A percentile compares a stretch with the other conserved stretches of the same genome.
phyloP scores from a whole-genome alignment of 1,140 invertebrate species.

The Sitobion miscanthi region DNA sequence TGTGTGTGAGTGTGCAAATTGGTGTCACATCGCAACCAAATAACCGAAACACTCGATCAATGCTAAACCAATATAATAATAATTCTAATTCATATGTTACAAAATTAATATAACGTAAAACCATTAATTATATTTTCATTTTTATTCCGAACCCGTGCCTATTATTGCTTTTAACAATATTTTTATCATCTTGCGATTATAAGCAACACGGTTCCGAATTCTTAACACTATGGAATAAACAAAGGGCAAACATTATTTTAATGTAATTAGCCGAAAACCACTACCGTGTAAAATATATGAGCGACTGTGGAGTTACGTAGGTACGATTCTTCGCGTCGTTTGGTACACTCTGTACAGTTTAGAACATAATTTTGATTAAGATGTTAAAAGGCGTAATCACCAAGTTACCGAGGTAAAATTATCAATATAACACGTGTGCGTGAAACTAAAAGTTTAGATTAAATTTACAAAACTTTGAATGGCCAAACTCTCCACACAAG shows the following conservation, averaged over 20 bases:
- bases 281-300: not conserved
- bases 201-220: not conserved
- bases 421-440: slow-evolving; percentile 51
- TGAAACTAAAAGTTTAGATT: slow-evolving; percentile 49
- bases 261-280: not conserved
- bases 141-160: not conserved
- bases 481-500: slow-evolving; percentile 28
- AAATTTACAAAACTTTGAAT: slow-evolving; percentile 53
- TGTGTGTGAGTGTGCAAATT: no score
- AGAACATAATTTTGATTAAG: slow-evolving; percentile 40
- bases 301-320: not conserved
- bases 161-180: not conserved
- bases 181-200: not conserved
- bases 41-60: not conserved
- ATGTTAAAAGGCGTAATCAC: slow-evolving; percentile 42
- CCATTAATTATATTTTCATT: not conserved
- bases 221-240: not conserved
- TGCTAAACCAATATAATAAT: not conserved
- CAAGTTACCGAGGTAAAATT: slow-evolving; percentile 41
- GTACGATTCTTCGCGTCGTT: not conserved
- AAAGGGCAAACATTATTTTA: not conserved
- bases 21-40: not conserved
- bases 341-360: slow-evolving; percentile 1
- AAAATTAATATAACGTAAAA: not conserved
- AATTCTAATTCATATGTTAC: not conserved